Evolutionary conservation across 2,797 vertebrate species (phyloP).

Genomic region (Synanceia verrucosa): DNA sequence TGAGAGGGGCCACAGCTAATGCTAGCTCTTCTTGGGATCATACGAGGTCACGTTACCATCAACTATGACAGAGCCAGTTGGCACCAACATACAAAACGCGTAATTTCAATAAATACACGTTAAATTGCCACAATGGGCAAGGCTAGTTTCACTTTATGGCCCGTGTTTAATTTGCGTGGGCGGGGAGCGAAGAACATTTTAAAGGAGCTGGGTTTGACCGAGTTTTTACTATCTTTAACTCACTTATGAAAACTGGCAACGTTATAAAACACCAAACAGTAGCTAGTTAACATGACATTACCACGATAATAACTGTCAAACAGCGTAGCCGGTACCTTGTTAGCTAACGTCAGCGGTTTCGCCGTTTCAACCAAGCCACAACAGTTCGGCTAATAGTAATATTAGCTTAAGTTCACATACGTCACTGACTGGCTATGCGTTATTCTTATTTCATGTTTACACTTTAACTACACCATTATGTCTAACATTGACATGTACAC

Average conservation of each 20-base stretch:
- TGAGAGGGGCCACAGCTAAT: neutral
- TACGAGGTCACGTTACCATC: constrained; percentile 6
- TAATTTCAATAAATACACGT: neutral
- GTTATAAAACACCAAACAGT: accelerated
- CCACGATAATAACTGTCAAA: neutral
- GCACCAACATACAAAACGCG: neutral
- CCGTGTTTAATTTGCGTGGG: neutral
- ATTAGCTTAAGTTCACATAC: constrained; percentile 22
- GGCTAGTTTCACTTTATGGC: constrained; percentile 6
- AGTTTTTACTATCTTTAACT: neutral
- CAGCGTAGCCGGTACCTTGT: neutral
- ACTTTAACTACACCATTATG: accelerated
- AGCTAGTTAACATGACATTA: too few species aligned
- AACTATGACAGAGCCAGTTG: neutral
- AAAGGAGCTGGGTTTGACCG: too few species aligned
- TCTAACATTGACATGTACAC: neutral
- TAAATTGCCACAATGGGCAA: too few species aligned
- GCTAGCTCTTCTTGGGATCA: neutral
- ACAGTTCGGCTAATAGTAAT: constrained; percentile 2
- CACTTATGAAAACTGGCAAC: neutral
- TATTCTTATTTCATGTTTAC: accelerated
- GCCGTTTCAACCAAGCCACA: neutral
- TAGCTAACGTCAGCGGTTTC: constrained; percentile 6
- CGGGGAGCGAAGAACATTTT: neutral
- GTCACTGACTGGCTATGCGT: accelerated